Conservation (phyloP, 2,113 vertebrate genomes). For the cat (Felis catus) region DNA sequence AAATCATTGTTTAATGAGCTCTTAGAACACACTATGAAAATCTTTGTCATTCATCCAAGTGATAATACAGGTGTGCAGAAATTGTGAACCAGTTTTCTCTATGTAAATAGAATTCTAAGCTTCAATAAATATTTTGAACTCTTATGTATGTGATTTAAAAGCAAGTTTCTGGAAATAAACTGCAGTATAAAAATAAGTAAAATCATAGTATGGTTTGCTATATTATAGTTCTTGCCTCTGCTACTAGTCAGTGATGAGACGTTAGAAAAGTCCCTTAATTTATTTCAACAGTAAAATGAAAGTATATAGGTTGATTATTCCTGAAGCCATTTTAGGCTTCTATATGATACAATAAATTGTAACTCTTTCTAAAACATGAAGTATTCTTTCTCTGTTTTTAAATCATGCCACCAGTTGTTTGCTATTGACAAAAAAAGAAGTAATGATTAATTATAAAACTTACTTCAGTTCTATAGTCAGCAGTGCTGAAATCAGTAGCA, state of each 20-base stretch:
- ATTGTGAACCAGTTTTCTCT: slow-evolving; percentile 18
- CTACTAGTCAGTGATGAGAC: background rate
- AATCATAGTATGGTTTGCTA: background rate
- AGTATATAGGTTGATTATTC: background rate
- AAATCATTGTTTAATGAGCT: slow-evolving; percentile 46
- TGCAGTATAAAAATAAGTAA: background rate
- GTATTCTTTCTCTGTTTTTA: background rate
- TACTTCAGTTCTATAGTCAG: background rate
- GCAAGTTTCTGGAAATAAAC: background rate
- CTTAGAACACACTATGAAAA: background rate
- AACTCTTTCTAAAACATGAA: background rate
- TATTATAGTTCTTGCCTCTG: background rate
- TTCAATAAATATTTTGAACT: slow-evolving; percentile 20
- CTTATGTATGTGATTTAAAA: slow-evolving; percentile 7
- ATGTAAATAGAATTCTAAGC: background rate
- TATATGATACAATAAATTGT: background rate
- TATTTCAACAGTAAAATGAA: background rate
- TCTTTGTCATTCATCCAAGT: background rate
- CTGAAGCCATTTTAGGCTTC: background rate
- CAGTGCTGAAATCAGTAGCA: background rate
- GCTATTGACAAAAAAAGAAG: background rate
- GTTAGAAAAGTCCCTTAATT: background rate
- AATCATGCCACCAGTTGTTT: background rate
- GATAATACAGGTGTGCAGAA: background rate
- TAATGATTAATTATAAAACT: background rate